These are phyloP conservation scores for Shinisaurus crocodilurus DNA, from an alignment of 2,113 vertebrate genomes.

Conservation along the genomic window DNA sequence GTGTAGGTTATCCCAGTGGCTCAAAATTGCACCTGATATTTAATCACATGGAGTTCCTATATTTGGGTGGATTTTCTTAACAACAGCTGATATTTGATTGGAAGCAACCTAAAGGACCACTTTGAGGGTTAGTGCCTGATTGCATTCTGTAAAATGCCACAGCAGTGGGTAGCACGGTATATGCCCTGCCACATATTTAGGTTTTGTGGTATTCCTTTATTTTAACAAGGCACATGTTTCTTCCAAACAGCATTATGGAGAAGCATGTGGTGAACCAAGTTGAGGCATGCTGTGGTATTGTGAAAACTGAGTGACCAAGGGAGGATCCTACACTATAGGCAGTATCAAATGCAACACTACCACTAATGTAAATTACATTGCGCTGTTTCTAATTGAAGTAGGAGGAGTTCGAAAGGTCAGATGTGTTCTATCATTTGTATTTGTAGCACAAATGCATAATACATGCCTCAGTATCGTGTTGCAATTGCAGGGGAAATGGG, in stretches of 20 bases:
- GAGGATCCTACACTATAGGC: no score
- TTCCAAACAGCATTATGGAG: not conserved
- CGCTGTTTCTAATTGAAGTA: no score
- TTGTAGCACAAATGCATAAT: no score
- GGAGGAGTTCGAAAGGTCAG: no score
- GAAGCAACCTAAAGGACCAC: not conserved
- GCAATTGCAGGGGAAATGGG: no score
- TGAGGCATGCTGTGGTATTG: not conserved
- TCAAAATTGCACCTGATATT: constrained; percentile 13
- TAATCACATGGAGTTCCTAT: not conserved
- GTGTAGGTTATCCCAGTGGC: not conserved
- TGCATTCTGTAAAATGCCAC: not conserved
- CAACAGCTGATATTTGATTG: not conserved
- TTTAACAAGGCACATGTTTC: not conserved
- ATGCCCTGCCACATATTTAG: not conserved
- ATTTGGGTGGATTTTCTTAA: no score
- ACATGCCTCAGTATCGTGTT: no score
- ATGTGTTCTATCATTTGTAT: no score
- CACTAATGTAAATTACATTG: no score
- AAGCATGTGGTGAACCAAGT: not conserved
- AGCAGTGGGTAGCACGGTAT: not conserved
- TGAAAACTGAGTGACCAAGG: not conserved
- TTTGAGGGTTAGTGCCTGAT: not conserved
- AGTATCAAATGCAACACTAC: no score
- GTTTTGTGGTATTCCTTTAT: not conserved